Percentiles rank a stretch among this genome's conserved stretches.
These are phyloP conservation scores for human DNA, from an alignment of 2,113 vertebrate genomes.

Conservation along the genomic window GRCh38 chr2:143754001-143754500, in stretches of 20 bases:
- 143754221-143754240: slow-evolving; percentile 20
- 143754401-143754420: neutral
- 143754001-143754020: neutral
- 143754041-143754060: neutral
- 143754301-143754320: neutral
- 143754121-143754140: neutral
- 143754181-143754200: neutral
- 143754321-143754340: slow-evolving; percentile 4
- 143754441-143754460: neutral
- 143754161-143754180: neutral
- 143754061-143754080: neutral
- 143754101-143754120: neutral
- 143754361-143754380: neutral
- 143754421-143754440: neutral
- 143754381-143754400: neutral
- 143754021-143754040: neutral
- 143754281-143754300: neutral
- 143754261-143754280: neutral
- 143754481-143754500: neutral
- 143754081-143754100: slow-evolving; percentile 5
- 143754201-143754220: neutral
- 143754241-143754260: slow-evolving; percentile 15
- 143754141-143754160: neutral
- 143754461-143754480: neutral
- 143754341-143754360: neutral